phyloP scores from a whole-genome alignment of 2,113 vertebrate species.

The Tricholaema leucomelas region DNA sequence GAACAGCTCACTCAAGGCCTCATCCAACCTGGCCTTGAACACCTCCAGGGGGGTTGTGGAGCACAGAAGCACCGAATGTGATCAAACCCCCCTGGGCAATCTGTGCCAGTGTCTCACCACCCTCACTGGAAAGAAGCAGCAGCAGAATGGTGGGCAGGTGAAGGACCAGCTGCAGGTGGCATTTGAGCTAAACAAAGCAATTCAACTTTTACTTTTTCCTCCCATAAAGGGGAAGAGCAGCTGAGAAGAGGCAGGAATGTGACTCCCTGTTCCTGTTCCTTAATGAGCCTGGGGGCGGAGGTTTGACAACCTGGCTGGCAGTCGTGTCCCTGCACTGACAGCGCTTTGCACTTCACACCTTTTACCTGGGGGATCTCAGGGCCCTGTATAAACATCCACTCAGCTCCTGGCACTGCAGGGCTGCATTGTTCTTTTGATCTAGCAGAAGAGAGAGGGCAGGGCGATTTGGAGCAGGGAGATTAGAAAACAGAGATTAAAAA shows the following conservation, averaged over 20 bases:
- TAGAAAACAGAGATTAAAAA: background rate
- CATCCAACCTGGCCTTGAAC: no score
- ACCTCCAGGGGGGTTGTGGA: no score
- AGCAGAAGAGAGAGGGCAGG: background rate
- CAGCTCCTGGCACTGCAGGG: background rate
- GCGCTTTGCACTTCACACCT: constrained; percentile 1
- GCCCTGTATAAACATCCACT: background rate
- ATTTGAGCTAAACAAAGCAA: constrained; percentile 6
- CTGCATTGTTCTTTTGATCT: background rate
- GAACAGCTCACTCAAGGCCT: no score
- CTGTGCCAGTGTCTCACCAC: no score
- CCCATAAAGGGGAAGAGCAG: background rate
- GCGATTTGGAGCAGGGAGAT: background rate
- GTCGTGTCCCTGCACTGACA: background rate
- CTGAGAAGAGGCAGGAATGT: constrained; percentile 19
- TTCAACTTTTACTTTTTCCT: constrained; percentile 45
- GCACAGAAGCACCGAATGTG: no score
- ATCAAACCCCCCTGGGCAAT: no score
- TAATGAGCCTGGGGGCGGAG: constrained; percentile 10
- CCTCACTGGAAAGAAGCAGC: background rate
- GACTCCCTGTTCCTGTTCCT: constrained; percentile 24
- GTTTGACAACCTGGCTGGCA: constrained; percentile 2
- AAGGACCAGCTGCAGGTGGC: background rate
- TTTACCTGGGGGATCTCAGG: constrained; percentile 20
- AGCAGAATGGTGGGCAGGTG: background rate